Base-by-base conservation (phyloP, 2,113 vertebrate genomes). In the Engystomops pustulosus region DNA sequence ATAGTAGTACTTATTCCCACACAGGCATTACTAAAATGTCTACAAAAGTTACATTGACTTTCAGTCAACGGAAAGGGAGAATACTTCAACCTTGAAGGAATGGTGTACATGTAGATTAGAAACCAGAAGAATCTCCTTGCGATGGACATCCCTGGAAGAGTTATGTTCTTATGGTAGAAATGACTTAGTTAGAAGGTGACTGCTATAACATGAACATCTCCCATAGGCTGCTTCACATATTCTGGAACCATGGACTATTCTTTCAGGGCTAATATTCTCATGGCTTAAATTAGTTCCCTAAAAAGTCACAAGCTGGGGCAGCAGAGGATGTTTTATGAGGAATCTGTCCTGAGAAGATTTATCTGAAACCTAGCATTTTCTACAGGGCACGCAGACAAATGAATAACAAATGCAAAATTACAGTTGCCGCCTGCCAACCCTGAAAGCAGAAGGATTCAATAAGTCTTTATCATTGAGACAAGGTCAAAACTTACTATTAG, bases 401-500 rank as follows among this genome's bases (percentile, higher is more conserved):
- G 83, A 84, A 84, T 84, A 84, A 78, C 83, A 85, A 77, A 85
- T 79, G 58, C 75, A 79, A 70, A 85, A 85, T 85, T 85, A 70
- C 83, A 69, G 62, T 84, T 69, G n/a, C 62, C 76, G 47, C 60
- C 82, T 78, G 74, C 60, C 45, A 85, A 79, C 32, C 51, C 32
- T 77, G 75, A 79, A 85, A 85, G 74, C 32, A 32, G 25, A 78
- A 69, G 47, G 62, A 85, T 85, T 78, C 75, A 79, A 79, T 85
- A 77, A 79, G 83, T 79, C 83, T 85, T 79, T 85, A 79, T 79
- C 83, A 79, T 85, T 85, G 74, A 70, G 75, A 68, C 83, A 85
- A 85, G 83, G 83, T 85, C 83, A 79, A 67, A 79, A 15, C 75
- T 55, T 67, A 49, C 81, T 44, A 85, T 85, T 78, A 85, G 58